Conservation (phyloP, 1,140 invertebrate genomes). For the Bombus superbus region DNA sequence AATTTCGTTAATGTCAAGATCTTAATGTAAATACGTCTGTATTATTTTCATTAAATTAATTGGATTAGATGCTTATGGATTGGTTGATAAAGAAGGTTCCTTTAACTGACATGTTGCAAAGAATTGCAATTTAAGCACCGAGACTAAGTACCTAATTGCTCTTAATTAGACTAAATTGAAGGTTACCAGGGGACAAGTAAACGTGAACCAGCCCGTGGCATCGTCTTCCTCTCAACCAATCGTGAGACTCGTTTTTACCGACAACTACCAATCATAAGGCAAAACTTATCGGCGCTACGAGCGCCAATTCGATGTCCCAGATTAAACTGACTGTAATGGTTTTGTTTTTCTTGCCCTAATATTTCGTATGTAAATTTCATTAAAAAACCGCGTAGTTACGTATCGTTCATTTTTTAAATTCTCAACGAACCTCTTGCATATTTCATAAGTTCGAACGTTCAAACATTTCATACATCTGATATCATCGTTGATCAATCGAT, state of each 20-base stretch:
- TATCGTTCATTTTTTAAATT: not conserved
- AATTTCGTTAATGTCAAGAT: not conserved
- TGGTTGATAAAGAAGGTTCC: slow-evolving; percentile 47
- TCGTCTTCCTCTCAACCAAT: slow-evolving; percentile 51
- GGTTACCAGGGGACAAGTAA: slow-evolving; percentile 66
- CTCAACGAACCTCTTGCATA: not conserved
- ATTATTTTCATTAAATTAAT: not conserved
- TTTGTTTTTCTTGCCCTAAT: slow-evolving; percentile 69
- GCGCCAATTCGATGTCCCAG: slow-evolving; percentile 65
- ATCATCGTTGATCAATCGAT: not conserved
- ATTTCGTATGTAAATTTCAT: slow-evolving; percentile 47
- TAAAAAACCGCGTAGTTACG: not conserved
- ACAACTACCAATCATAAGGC: slow-evolving; percentile 58
- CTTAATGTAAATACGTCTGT: not conserved
- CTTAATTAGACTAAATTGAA: slow-evolving; percentile 74
- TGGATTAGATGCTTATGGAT: not conserved
- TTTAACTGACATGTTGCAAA: slow-evolving; percentile 5
- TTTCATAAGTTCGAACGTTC: not conserved
- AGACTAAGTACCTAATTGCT: slow-evolving; percentile 58
- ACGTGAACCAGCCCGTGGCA: slow-evolving; percentile 35
- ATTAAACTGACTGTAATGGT: slow-evolving; percentile 69
- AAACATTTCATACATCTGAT: slow-evolving; percentile 42
- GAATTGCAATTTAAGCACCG: slow-evolving; percentile 10
- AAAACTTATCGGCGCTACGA: slow-evolving; percentile 52
- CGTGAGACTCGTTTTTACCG: slow-evolving; percentile 64